Evolutionary conservation across 2,113 vertebrate species (phyloP), one percentile per base, ranked within the genome.

Genomic region (Arvicanthis niloticus): DNA sequence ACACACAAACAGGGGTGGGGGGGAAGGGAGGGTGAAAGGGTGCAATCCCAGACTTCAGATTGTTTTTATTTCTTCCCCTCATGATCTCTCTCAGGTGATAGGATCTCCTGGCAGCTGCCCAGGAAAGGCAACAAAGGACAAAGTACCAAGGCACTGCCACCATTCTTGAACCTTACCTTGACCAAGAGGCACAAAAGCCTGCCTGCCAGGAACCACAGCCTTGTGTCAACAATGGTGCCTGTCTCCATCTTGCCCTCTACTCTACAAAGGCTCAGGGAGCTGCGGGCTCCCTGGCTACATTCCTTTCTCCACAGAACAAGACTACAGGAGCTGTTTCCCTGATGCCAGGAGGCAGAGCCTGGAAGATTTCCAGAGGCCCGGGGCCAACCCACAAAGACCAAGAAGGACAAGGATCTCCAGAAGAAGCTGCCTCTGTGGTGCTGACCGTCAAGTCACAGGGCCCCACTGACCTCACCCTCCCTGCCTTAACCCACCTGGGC

Each of bases 401-500:
- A 37, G 34, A 19, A 58, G n/a, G 42, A n/a, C 68, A 56, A 40
- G 86, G 24, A 48, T 53, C 51, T 40, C 51, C 17, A 21, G 65
- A 53, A 56, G 37, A 9, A 72, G 67, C 45, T 26, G 34, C 12
- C 67, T 34, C 19, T 53, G 34, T 40, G 68, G 42, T 56, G 22
- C 67, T 24, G 37, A 26, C 24, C 48, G 6, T 53, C 13, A 17
- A 19, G 68, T 40, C 37, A 5, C 65, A 53, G 85, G 21, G 68
- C 24, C 48, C 67, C 37, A 19, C 15, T 24, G 58, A 5, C 60
- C 56, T 4, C 10, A 3, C 22, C 21, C 2, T 6, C 51, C 88
- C 53, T 42, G 34, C 22, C 67, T 31, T 76, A 97, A 98, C 99
- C 95, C 95, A 99, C 99, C 99, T 99, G 95, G 98, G 99, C 97